Evolutionary conservation across 2,888 invertebrate genomes (phyloP).

Genomic region (Pegoplata infirma): DNA sequence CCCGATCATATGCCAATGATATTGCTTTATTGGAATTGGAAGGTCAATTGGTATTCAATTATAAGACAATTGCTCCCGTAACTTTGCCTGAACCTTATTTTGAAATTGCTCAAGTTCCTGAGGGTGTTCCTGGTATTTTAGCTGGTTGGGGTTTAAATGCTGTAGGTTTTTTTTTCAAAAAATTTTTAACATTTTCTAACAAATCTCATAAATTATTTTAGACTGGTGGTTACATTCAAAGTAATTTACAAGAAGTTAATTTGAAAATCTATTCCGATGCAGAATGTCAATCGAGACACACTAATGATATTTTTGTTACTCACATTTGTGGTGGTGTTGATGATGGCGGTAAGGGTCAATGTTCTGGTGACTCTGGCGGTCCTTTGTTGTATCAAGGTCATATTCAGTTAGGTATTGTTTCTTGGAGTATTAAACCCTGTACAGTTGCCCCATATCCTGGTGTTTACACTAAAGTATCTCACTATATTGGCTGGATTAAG

Average conservation of each 20-base stretch:
- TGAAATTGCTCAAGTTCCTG: slow-evolving; percentile 67
- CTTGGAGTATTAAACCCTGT: slow-evolving; percentile 79
- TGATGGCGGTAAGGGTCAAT: slow-evolving; percentile 73
- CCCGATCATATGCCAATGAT: slow-evolving; percentile 74
- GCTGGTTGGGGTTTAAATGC: slow-evolving; percentile 75
- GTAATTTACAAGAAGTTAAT: slow-evolving; percentile 74
- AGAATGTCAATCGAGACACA: slow-evolving; percentile 72
- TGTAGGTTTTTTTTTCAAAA: slow-evolving; percentile 61
- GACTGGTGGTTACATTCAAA: slow-evolving; percentile 73
- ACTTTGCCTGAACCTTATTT: slow-evolving; percentile 67
- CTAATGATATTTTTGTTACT: slow-evolving; percentile 67
- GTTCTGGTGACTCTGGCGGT: slow-evolving; percentile 76
- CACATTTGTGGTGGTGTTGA: slow-evolving; percentile 78
- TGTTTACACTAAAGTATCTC: slow-evolving; percentile 77
- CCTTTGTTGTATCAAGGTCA: slow-evolving; percentile 68
- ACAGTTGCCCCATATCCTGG: slow-evolving; percentile 76
- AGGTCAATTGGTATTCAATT: slow-evolving; percentile 68
- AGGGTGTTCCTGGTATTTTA: slow-evolving; percentile 67
- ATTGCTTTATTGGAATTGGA: slow-evolving; percentile 76
- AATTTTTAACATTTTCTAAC: background rate
- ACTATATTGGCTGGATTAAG: slow-evolving; percentile 73
- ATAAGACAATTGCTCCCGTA: slow-evolving; percentile 69
- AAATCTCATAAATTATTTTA: slow-evolving; percentile 56
- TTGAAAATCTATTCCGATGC: slow-evolving; percentile 75
- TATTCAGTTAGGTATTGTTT: slow-evolving; percentile 77